Evolutionary conservation across 2,888 invertebrate species (phyloP).

Genomic region (Hirudinaria manillensis): DNA sequence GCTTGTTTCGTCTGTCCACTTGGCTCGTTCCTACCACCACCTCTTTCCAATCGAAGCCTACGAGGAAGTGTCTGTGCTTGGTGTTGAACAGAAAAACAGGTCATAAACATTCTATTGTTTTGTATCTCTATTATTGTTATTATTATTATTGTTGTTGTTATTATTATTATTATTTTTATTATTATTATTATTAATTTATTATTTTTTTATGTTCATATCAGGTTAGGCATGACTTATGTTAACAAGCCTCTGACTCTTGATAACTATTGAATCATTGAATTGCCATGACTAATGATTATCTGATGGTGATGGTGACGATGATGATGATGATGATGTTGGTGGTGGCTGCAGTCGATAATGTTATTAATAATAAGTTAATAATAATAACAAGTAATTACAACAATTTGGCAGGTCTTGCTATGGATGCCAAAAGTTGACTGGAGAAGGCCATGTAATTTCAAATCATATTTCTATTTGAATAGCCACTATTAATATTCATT

Average conservation of each 20-base stretch:
- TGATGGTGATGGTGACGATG: not conserved
- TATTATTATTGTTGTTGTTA: no score
- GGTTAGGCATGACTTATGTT: no score
- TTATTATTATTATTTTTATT: no score
- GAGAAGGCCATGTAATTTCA: slow-evolving; percentile 36
- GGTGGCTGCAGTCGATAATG: slow-evolving; percentile 44
- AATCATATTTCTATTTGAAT: not conserved
- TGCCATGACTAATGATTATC: not conserved
- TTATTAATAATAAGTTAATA: not conserved
- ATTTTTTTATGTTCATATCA: no score
- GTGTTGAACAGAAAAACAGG: slow-evolving; percentile 18
- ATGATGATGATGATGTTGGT: not conserved
- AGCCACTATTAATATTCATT: no score
- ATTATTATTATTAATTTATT: no score
- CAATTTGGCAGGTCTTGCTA: slow-evolving; percentile 39
- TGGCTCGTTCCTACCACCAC: slow-evolving; percentile 94
- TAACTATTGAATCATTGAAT: no score
- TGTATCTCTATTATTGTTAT: no score
- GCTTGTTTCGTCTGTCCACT: slow-evolving; percentile 91
- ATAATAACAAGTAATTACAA: no score
- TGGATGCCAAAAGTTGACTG: slow-evolving; percentile 37
- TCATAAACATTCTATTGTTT: slow-evolving; percentile 4
- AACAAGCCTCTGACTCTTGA: no score
- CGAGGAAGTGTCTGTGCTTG: slow-evolving; percentile 61
- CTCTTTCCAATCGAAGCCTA: slow-evolving; percentile 85